A percentile compares a stretch with the other conserved stretches of the same genome.
These are phyloP conservation scores for Vidua chalybeata DNA, from an alignment of 2,113 vertebrate species.

Conservation along the genomic window DNA sequence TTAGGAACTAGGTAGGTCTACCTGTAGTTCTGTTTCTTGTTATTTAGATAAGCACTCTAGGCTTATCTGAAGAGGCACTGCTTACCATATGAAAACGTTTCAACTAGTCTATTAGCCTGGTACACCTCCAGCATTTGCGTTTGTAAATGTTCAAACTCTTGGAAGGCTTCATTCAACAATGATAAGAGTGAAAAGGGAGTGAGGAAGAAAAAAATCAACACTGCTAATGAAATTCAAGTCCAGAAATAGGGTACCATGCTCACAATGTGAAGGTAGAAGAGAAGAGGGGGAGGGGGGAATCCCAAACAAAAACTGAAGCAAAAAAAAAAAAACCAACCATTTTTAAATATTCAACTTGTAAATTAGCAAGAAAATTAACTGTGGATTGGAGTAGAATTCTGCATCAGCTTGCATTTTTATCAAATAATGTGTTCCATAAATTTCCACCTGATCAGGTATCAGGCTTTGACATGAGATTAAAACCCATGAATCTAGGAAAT, in stretches of 20 bases:
- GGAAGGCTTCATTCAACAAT: neutral
- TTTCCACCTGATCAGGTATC: neutral
- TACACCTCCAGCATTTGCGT: neutral
- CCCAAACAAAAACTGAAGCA: neutral
- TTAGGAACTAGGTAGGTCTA: neutral
- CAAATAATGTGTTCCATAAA: neutral
- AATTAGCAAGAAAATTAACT: neutral
- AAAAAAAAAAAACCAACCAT: neutral
- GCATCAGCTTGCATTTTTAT: neutral
- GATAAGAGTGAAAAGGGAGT: neutral
- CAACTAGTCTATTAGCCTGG: neutral
- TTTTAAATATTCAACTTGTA: neutral
- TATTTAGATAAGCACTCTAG: neutral
- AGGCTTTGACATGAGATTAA: neutral
- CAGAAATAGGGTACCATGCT: neutral
- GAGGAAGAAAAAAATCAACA: accelerated
- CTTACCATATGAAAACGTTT: neutral
- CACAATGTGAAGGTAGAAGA: neutral
- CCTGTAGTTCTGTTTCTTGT: neutral
- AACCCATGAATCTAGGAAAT: neutral
- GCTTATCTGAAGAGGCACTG: neutral
- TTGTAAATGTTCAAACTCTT: neutral
- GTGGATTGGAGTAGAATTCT: neutral
- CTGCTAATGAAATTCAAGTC: neutral
- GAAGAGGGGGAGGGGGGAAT: accelerated